A percentile compares a stretch with the other conserved stretches of the same genome.
phyloP scores from a whole-genome alignment of 2,113 vertebrate genomes.

The Hiodon tergisus region DNA sequence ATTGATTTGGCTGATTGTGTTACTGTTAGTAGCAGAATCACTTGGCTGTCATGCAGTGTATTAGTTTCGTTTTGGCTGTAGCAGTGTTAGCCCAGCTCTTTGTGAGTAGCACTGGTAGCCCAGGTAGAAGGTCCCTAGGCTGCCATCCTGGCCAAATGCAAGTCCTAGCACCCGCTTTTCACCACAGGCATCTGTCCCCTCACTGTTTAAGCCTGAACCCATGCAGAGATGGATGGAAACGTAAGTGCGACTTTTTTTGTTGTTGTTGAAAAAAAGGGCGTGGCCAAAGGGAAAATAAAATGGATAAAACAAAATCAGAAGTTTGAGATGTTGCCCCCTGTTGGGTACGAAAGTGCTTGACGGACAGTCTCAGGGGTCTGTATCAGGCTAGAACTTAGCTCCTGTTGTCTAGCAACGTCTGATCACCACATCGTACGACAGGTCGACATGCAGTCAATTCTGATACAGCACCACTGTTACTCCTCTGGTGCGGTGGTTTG shows the following conservation, averaged over 20 bases:
- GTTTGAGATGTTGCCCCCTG: too few relatives aligned
- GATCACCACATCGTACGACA: too few relatives aligned
- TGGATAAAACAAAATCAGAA: too few relatives aligned
- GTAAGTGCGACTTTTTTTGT: neutral
- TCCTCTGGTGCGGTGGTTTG: too few relatives aligned
- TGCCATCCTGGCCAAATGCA: too few relatives aligned
- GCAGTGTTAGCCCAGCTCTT: neutral
- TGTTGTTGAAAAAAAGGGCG: neutral
- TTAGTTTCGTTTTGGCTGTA: neutral
- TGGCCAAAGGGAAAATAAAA: neutral
- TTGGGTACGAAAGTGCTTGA: neutral
- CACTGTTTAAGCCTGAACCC: too few relatives aligned
- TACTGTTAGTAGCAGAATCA: neutral
- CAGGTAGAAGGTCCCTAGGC: too few relatives aligned
- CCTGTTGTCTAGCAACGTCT: neutral
- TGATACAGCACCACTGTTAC: too few relatives aligned
- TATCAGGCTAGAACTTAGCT: neutral
- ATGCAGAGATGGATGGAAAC: too few relatives aligned
- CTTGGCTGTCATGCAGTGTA: neutral
- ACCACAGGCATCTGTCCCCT: too few relatives aligned
- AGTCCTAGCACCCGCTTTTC: too few relatives aligned
- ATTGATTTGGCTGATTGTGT: constrained; percentile 3
- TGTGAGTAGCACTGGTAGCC: neutral
- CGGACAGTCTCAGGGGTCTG: neutral
- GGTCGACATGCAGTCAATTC: too few relatives aligned